Evolutionary conservation across 37 sponge, comb jelly and placozoan species (phyloP).

Genomic region (Aphrocallistes beatrix): DNA sequence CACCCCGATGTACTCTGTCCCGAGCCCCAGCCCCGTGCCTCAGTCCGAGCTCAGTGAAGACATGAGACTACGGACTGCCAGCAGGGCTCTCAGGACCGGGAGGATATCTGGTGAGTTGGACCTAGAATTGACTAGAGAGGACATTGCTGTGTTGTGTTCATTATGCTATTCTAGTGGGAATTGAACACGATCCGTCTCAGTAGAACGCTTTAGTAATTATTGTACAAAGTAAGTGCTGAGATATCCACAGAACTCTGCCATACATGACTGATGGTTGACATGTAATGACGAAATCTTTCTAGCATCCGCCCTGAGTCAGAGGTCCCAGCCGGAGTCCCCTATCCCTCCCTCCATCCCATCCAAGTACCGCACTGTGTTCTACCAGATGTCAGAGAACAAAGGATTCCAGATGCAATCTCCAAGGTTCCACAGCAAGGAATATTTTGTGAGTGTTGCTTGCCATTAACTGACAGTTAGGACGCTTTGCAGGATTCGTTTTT

Average conservation of each 20-base stretch:
- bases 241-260: too few relatives aligned
- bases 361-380: slow-evolving; percentile 5
- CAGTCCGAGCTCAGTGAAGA: neutral
- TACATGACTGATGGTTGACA: too few relatives aligned
- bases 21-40: neutral
- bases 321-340: neutral
- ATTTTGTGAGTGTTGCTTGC: neutral
- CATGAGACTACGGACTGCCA: neutral
- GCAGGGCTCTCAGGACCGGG: neutral
- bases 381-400: neutral
- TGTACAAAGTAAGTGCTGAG: too few relatives aligned
- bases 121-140: too few relatives aligned
- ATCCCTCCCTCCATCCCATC: neutral
- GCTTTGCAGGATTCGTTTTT: too few relatives aligned
- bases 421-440: neutral
- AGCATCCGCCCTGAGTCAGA: slow-evolving; percentile 9
- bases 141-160: too few relatives aligned
- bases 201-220: too few relatives aligned
- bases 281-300: too few relatives aligned
- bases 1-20: neutral
- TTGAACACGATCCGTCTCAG: too few relatives aligned
- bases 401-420: slow-evolving; percentile 18
- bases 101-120: neutral
- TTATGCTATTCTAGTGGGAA: too few relatives aligned
- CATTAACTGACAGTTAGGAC: neutral